Base-by-base conservation (phyloP, 2,113 vertebrate genomes). In the Microcebus jonahi region DNA sequence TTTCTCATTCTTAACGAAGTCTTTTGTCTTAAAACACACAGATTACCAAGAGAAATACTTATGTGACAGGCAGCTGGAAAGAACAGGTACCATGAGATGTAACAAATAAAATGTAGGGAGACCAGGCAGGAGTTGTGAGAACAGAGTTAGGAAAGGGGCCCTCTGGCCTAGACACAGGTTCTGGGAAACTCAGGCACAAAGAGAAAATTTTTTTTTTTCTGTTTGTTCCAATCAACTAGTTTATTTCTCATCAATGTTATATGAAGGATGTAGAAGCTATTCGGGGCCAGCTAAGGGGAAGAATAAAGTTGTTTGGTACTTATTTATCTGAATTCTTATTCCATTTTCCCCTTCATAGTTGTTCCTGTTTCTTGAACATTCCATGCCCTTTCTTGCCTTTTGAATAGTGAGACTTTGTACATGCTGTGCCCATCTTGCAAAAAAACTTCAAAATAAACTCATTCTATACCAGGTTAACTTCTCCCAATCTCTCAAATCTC, bases 161-260 rank as follows among this genome's bases (percentile, higher is more conserved):
- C 20, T 90, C 68, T 82, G 59, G 13, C 31, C 65, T 67, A 79
- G 42, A 76, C 3, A 75, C 39, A 97, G 7, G 5, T 70, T 94
- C 29, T 39, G 12, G 18, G 34, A 93, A 71, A 48, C 20, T 77
- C 61, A 92, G 45, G 23, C 9, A 29, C 10, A 14, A 65, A 27
- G 25, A 80, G 21, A 59, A 87, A 42, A 71, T 23, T 59, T 42
- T 23, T 29, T 48, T 31, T 63, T 15, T 73, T 90, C 70, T 59
- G 25, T 34, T 86, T 83, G 23, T 88, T 97, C 1, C 0, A n/a
- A 34, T 29, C 31, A 70, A 9, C 63, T 89, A 53, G 12, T 36
- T 97, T 81, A 29, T 63, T 77, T 92, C 75, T 93, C 68, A 36
- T 82, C 50, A 63, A 57, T 39, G 77, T 65, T 83, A 13, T 87